A percentile compares a stretch with the other conserved stretches of the same genome.
These are phyloP conservation scores for Thalassoma bifasciatum DNA, from an alignment of 2,113 vertebrate species.

Conservation along the genomic window DNA sequence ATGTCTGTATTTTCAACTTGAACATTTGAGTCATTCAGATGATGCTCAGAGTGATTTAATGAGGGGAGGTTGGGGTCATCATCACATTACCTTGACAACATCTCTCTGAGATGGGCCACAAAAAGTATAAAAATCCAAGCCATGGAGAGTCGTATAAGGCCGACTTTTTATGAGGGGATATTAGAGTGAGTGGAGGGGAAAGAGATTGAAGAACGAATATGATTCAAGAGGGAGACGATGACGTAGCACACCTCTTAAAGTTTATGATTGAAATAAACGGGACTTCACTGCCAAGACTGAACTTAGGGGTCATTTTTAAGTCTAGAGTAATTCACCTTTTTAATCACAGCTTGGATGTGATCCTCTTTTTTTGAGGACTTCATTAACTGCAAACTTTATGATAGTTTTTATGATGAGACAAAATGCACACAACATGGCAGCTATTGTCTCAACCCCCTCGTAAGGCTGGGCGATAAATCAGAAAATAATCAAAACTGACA, in stretches of 20 bases:
- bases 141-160: constrained; percentile 49
- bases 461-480: too few species aligned
- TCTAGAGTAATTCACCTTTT: constrained; percentile 1
- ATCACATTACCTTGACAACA: constrained; percentile 65
- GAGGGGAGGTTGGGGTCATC: constrained; percentile 60
- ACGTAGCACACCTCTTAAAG: constrained; percentile 48
- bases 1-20: constrained; percentile 27
- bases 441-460: too few species aligned
- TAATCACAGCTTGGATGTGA: background rate
- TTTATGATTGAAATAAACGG: constrained; percentile 48
- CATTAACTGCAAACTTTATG: background rate
- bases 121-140: constrained; percentile 61
- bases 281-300: constrained; percentile 23
- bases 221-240: constrained; percentile 52
- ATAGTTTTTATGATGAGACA: background rate
- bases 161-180: constrained; percentile 60
- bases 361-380: constrained; percentile 12
- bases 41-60: constrained; percentile 60
- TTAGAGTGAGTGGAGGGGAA: constrained; percentile 42
- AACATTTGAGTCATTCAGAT: constrained; percentile 48
- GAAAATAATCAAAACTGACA: too few species aligned
- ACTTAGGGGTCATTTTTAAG: constrained; percentile 35
- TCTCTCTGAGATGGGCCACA: constrained; percentile 56
- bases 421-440: background rate
- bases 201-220: constrained; percentile 38